Conservation (phyloP, 2,113 vertebrate species). For the Capra hircus region DNA sequence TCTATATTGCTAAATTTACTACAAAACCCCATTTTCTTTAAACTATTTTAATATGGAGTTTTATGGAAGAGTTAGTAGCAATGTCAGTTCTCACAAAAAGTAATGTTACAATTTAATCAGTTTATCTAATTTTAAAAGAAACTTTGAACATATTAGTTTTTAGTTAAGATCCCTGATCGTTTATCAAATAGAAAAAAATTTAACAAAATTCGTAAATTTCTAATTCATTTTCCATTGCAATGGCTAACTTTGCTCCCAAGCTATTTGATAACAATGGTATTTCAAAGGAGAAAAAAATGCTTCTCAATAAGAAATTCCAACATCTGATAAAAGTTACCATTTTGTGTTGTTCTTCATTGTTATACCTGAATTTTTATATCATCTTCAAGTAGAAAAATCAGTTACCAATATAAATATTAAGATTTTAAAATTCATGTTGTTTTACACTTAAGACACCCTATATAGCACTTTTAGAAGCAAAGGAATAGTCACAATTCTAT, state of each 20-base stretch:
- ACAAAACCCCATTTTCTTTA: background rate
- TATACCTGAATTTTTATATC: background rate
- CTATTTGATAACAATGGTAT: background rate
- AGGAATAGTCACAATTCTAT: background rate
- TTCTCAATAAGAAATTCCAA: background rate
- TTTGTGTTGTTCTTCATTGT: background rate
- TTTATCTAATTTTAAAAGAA: conserved; percentile 1
- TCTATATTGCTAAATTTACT: background rate
- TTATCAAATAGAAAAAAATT: background rate
- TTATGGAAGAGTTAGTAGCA: background rate
- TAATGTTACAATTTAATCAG: background rate
- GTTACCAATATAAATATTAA: background rate
- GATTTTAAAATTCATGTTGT: background rate
- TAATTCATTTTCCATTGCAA: conserved; percentile 15
- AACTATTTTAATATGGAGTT: background rate
- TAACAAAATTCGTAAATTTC: background rate
- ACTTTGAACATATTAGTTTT: background rate
- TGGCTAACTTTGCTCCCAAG: background rate
- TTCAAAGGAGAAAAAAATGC: background rate
- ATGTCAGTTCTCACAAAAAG: background rate
- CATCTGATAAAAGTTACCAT: background rate
- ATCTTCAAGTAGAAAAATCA: background rate
- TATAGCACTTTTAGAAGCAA: background rate
- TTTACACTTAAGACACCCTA: background rate
- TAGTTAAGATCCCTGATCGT: background rate